A percentile compares a stretch with the other conserved stretches of the same genome.
These are phyloP conservation scores for Enteromius mattozi DNA, from an alignment of 2,797 vertebrate species.

Conservation along the genomic window DNA sequence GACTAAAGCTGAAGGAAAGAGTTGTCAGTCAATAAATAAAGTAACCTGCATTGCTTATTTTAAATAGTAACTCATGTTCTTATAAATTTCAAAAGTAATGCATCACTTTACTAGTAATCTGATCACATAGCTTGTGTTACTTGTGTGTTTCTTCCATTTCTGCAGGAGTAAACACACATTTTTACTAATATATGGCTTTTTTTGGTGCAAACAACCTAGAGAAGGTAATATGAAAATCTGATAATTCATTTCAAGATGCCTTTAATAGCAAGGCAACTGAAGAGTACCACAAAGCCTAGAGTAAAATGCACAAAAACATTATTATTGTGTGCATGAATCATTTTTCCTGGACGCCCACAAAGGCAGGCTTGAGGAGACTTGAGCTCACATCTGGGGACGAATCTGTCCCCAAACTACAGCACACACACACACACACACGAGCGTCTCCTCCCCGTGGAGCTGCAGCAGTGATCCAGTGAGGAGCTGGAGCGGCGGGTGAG, in stretches of 20 bases:
- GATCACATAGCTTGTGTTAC: background rate
- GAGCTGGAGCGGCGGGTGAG: constrained; percentile 60
- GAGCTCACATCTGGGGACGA: background rate
- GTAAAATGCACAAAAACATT: background rate
- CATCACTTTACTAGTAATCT: background rate
- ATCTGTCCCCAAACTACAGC: background rate
- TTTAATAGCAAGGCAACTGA: background rate
- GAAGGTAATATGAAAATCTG: background rate
- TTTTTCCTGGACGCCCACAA: background rate
- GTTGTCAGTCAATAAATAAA: background rate
- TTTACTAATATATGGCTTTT: background rate
- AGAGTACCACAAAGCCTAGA: background rate
- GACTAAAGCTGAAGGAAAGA: background rate
- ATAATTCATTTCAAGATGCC: background rate
- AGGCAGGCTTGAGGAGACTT: background rate
- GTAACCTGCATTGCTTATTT: background rate
- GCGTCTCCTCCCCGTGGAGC: background rate
- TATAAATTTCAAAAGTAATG: background rate
- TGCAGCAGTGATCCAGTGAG: constrained; percentile 53
- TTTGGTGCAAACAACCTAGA: background rate
- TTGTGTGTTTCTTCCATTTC: background rate
- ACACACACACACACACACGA: background rate
- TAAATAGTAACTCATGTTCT: background rate
- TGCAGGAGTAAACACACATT: background rate
- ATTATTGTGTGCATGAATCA: constrained; percentile 6